Base-by-base conservation (phyloP, 2,888 invertebrate species). In the Ichneumon xanthorius region DNA sequence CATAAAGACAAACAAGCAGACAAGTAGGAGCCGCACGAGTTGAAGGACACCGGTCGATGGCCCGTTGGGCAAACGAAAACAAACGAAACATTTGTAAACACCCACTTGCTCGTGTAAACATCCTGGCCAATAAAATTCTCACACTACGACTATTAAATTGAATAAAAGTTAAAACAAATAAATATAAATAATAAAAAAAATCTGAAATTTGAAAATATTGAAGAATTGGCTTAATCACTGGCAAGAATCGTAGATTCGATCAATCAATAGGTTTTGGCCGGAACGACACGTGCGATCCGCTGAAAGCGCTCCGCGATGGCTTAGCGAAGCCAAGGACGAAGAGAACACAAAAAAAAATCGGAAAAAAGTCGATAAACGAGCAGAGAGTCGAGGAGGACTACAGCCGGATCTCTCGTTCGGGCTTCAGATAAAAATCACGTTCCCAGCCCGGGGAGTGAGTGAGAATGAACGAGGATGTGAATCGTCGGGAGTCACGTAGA, bases 351-450 rank as follows among this genome's bases (percentile, higher is more conserved):
- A 22, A 48, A 65, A 68, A 77, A 72, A 48, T 55, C 11, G n/a
- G 19, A 33, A 81, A 68, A 79, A 67, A 71, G 3, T 16, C 14
- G 61, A 76, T 65, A 61, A 81, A 70, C 50, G 81, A 73, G 40
- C 40, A 55, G 40, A 78, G 68, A 78, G 61, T 71, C 73, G 55
- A 22, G 37, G 48, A 72, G 71, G 48, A 67, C 55, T 80, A n/a
- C 11, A 26, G 22, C 6, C 48, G 45, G 75, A 79, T 72, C 61
- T 76, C 45, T 72, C 67, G 53, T 63, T 63, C 65, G 77, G 73
- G 70, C 63, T 82, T 84, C 50, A 58, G 55, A 71, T 80, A 80
- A 82, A 82, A 82, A 84, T 84, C 86, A 86, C 86, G 86, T 84
- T 50, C 40, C 40, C 37, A 76, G 80, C 65, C 22, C 22, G 67